Conservation (phyloP, 2,888 invertebrate species). For the Sceliomorpha sp. region DNA sequence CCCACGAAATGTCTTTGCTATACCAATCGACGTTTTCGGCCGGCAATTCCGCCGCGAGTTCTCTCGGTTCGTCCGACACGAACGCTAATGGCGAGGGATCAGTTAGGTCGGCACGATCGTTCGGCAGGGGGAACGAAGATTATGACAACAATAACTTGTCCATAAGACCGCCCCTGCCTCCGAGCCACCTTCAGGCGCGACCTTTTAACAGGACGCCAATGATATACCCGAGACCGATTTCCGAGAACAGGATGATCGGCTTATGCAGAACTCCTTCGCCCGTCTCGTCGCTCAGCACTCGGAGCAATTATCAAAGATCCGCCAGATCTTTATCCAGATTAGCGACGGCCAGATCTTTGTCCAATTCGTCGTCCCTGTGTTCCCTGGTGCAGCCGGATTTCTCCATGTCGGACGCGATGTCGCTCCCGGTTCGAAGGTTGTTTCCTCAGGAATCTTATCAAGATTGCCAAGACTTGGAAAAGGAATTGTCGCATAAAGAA, state of each 20-base stretch:
- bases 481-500: slow-evolving; percentile 84
- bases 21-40: neutral
- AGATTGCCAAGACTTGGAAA: slow-evolving; percentile 75
- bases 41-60: neutral
- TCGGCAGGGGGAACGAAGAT: neutral
- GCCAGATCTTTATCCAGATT: slow-evolving; percentile 12
- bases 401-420: slow-evolving; percentile 75
- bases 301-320: slow-evolving; percentile 24
- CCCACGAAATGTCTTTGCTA: neutral
- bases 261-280: slow-evolving; percentile 62
- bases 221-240: slow-evolving; percentile 54
- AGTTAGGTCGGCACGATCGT: neutral
- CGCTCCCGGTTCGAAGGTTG: slow-evolving; percentile 45
- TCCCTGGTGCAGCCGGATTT: slow-evolving; percentile 68
- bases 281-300: slow-evolving; percentile 9
- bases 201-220: slow-evolving; percentile 56
- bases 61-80: neutral
- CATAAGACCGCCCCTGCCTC: slow-evolving; percentile 59
- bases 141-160: slow-evolving; percentile 31
- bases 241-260: slow-evolving; percentile 51
- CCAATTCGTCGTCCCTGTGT: slow-evolving; percentile 41
- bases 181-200: slow-evolving; percentile 57
- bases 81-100: neutral
- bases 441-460: slow-evolving; percentile 77
- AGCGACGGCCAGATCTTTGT: slow-evolving; percentile 18